Evolutionary conservation across 2,113 vertebrate species (phyloP), one percentile per base, ranked within the genome.

Genomic region (Scomber japonicus): DNA sequence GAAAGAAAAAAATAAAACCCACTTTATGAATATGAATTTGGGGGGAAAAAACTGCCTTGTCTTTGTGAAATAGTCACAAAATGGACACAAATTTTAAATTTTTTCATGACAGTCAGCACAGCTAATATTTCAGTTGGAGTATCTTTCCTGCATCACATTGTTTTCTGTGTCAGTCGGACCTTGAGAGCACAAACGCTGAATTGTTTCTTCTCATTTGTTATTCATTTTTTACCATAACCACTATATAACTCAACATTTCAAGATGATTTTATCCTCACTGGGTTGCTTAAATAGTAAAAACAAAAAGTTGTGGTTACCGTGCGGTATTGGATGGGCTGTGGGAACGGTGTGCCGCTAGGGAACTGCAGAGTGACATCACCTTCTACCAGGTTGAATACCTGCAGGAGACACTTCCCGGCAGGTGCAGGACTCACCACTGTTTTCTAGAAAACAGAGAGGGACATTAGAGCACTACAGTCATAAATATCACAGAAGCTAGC

Each of bases 351-450:
- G 11, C 27, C 84, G 44, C 73, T 91, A 9, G 88, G 86, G 54
- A 96, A 50, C 5, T 75, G 79, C 76, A 99, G 82, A 8, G 61
- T 88, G 68, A 97, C 88, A 0, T 95, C 63, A 4, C 89, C 75
- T 48, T 93, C 83, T n/a, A 94, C 96, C 84, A 99, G 80, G 90
- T 98, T 99, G 54, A 96, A 82, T 5, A 97, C 94, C 85, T 97
- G 96, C 67, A 99, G 85, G 48, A 97, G 96, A 89, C 94, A 94
- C 35, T 96, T 93, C 59, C 85, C 93, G 6, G 91, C 79, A 71
- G 86, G 90, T 5, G 96, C 94, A 8, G 75, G 90, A 15, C 90
- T 86, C 88, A 96, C 95, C 78, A 94, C 93, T 0, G 96, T 95
- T 95, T 94, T 96, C 98, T 99, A 92, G 67, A 55, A 91, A 79